Evolutionary conservation across 2,113 vertebrate genomes (phyloP).

Genomic region (Amazona guildingii): DNA sequence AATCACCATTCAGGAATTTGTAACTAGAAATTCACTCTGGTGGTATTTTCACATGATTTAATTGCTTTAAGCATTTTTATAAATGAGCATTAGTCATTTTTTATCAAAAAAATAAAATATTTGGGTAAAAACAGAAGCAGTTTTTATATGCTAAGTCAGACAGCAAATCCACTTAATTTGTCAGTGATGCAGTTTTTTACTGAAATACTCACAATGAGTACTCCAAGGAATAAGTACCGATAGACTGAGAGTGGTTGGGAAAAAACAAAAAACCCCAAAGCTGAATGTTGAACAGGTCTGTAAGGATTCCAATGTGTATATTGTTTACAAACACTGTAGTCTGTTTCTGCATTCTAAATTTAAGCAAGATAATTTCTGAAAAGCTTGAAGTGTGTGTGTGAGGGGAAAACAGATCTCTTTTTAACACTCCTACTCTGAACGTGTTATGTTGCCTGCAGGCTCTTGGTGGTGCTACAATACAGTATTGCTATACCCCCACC

Average conservation of each 20-base stretch:
- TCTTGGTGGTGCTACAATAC: constrained; percentile 48
- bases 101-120: not conserved
- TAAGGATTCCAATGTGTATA: not conserved
- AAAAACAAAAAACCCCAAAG: not conserved
- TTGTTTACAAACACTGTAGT: not conserved
- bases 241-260: not conserved
- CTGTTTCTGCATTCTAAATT: not conserved
- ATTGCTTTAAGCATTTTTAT: not conserved
- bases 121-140: not conserved
- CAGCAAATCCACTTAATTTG: not conserved
- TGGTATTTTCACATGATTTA: not conserved
- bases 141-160: not conserved
- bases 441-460: not conserved
- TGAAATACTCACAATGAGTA: not conserved
- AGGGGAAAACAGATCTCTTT: not conserved
- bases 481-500: not conserved
- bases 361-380: not conserved
- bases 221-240: not conserved
- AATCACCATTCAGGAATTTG: not conserved
- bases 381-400: not conserved
- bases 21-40: not conserved
- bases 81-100: not conserved
- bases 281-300: not conserved
- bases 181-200: not conserved
- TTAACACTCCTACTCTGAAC: not conserved